These are phyloP conservation scores for Globodera ellingtonae DNA, from an alignment of 1,140 invertebrate genomes.

Conservation along the genomic window DNA sequence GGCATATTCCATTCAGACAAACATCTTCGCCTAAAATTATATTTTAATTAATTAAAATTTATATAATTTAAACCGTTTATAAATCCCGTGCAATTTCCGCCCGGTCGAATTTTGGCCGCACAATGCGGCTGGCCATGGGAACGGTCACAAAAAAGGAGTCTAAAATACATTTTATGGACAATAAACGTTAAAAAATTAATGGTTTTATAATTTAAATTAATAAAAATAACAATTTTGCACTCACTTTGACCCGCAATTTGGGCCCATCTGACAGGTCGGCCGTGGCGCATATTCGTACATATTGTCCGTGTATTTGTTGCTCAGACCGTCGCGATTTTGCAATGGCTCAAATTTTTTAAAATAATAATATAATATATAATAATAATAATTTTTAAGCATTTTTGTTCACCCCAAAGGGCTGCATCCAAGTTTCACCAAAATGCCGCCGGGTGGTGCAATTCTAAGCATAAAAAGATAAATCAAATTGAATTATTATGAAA, in stretches of 20 bases:
- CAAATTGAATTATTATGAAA: slow-evolving; percentile 25
- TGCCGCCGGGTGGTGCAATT: slow-evolving; percentile 59
- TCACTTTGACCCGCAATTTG: slow-evolving; percentile 75
- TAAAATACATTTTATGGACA: too few relatives aligned
- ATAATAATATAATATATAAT: too few relatives aligned
- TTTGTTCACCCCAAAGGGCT: slow-evolving; percentile 50
- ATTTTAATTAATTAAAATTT: too few relatives aligned
- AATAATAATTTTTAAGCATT: too few relatives aligned
- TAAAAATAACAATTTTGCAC: too few relatives aligned
- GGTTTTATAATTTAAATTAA: not conserved
- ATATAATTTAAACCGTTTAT: not conserved
- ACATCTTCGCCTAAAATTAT: slow-evolving; percentile 34
- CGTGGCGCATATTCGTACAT: slow-evolving; percentile 59
- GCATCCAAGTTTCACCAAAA: slow-evolving; percentile 59
- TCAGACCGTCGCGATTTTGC: slow-evolving; percentile 51
- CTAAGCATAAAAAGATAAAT: not conserved
- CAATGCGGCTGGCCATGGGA: slow-evolving; percentile 51
- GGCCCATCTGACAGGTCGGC: slow-evolving; percentile 74
- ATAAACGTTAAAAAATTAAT: too few relatives aligned
- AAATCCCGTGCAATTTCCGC: slow-evolving; percentile 44
- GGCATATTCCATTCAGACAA: slow-evolving; percentile 23
- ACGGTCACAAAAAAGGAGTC: slow-evolving; percentile 60
- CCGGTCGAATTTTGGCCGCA: slow-evolving; percentile 55
- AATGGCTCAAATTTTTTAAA: slow-evolving; percentile 19
- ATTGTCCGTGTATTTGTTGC: slow-evolving; percentile 64